Base-by-base conservation (phyloP, 2,888 invertebrate species). In the Synergus japonicus region DNA sequence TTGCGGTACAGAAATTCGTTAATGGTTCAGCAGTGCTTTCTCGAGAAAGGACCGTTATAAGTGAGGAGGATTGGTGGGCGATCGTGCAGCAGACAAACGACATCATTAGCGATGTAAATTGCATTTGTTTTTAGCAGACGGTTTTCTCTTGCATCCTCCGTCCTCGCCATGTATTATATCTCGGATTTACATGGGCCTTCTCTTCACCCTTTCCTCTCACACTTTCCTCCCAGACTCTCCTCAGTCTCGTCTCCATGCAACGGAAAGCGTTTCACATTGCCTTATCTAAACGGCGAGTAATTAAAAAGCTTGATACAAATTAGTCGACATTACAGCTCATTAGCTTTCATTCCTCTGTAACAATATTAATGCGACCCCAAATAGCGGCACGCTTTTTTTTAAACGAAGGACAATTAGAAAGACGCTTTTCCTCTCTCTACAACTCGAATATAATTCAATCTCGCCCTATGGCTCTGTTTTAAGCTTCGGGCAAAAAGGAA, bases 261-360 rank as follows among this genome's bases (percentile, higher is more conserved):
- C 13, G 46, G 77, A 58, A 18, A 41, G 41, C 78, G 49, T 73
- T 73, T 54, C 54, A 79, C 76, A 64, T 76, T 41, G 78, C 66
- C 63, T 76, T 60, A 77, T 77, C 83, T 86, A 86, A 87, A 87
- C 83, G 83, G 76, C 78, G 79, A 84, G 86, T 85, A 88, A 88
- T 88, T 88, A 87, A 85, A 87, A 84, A 77, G 78, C 82, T 79
- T 82, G 79, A 79, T 73, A 82, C 81, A 85, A 88, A 88, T 87
- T 88, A 86, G 86, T 80, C 83, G 78, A 77, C 80, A 80, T 85
- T 85, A 85, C 84, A 83, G 86, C 88, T 88, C 88, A 88, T 88
- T 88, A 88, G 83, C 85, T 85, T 83, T 81, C 83, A 79, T 78
- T 67, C 37, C 73, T 10, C 49, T 29, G n/a, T 29, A 13, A 73